Evolutionary conservation across 2,888 invertebrate species (phyloP).

Genomic region (Tinea trinotella): DNA sequence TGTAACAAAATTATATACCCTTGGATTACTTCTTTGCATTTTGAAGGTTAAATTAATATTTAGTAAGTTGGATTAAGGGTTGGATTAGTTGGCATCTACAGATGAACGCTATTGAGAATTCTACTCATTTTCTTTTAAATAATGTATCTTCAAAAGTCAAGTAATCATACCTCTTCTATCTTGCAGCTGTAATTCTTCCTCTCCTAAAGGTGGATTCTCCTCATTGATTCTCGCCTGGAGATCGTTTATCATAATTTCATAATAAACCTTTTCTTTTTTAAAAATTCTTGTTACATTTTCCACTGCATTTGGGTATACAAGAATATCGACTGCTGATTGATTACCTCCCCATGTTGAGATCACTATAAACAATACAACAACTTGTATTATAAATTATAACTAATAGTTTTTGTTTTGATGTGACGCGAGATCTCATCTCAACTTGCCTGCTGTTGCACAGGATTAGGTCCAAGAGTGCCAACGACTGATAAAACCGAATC

Average conservation of each 20-base stretch:
- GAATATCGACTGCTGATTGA: constrained; percentile 75
- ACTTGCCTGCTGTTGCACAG: too few relatives aligned
- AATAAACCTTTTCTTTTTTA: constrained; percentile 74
- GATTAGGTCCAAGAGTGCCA: too few relatives aligned
- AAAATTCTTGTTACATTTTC: constrained; percentile 76
- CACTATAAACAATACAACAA: constrained; percentile 60
- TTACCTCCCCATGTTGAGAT: constrained; percentile 79
- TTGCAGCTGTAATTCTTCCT: constrained; percentile 77
- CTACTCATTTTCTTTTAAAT: not conserved
- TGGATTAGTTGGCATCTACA: not conserved
- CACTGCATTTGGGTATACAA: constrained; percentile 78
- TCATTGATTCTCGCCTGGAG: constrained; percentile 83
- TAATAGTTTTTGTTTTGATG: not conserved
- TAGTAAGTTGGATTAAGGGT: not conserved
- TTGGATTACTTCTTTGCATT: constrained; percentile 40
- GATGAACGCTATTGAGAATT: not conserved
- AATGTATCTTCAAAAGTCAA: not conserved
- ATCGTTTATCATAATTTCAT: constrained; percentile 82
- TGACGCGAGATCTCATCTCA: too few relatives aligned
- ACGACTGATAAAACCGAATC: too few relatives aligned
- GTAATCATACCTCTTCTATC: constrained; percentile 79
- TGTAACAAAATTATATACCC: constrained; percentile 62
- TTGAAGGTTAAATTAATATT: not conserved
- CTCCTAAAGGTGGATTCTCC: constrained; percentile 81
- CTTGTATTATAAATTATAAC: not conserved